Base-by-base conservation (phyloP, 2,113 vertebrate genomes). In the Halichoeres trimaculatus region DNA sequence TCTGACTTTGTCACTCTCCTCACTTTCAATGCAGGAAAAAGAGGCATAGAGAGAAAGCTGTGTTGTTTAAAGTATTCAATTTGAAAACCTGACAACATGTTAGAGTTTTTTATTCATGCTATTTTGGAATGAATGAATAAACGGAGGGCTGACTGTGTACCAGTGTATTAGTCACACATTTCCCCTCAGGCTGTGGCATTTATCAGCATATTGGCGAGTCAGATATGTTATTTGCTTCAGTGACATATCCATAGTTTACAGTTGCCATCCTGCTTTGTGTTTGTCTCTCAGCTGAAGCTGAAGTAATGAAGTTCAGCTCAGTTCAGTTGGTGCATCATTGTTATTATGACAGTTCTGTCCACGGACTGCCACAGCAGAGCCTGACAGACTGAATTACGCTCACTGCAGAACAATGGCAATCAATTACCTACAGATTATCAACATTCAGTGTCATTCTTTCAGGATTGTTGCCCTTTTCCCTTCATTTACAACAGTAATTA, bases 221-320 rank as follows among this genome's bases (percentile, higher is more conserved):
- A 63, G 54, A 85, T 51, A 55, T 47, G 59, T 66, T 76, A 68
- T 81, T 84, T 72, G 71, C 74, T 60, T 81, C 63, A 65, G 55
- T 81, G 79, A 78, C 64, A 67, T 67, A 85, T 81, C 83, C 69
- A 69, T 55, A 77, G 71, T 85, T 83, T 80, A 61, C 22, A 71
- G 58, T 80, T 66, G 23, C 63, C 53, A 48, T 67, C 40, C 62
- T 67, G 54, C 68, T 77, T 78, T 81, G 60, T 74, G 60, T 81
- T 87, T 70, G 48, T 82, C 72, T 77, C n/a, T 71, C 70, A 71
- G 38, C 22, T 66, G 67, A 76, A 13, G 74, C 62, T 73, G 62
- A 82, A 75, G 73, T 78, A 80, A 87, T 72, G 53, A 65, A 71
- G 71, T 77, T 81, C 78, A 84, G 71, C 60, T 68, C 66, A 86